A percentile compares a stretch with the other conserved stretches of the same genome.
These are phyloP conservation scores for Stratiomys singularior DNA, from an alignment of 2,888 invertebrate genomes.

Conservation along the genomic window DNA sequence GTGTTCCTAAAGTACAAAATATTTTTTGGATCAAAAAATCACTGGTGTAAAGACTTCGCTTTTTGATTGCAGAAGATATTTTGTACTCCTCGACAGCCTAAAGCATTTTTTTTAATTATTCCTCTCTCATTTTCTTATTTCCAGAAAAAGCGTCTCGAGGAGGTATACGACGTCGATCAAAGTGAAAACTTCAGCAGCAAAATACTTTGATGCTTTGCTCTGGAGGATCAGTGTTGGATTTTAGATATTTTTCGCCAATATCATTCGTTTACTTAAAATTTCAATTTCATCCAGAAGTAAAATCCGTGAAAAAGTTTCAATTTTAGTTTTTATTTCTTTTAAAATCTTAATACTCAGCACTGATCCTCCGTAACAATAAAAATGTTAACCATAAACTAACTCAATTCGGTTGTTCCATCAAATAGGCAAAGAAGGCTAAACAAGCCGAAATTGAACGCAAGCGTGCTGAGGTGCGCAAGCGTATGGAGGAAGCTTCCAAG, in stretches of 20 bases:
- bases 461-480: constrained; percentile 98
- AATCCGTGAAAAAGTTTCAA: too few relatives aligned
- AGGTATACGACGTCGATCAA: constrained; percentile 70
- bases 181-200: neutral
- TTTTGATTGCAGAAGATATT: too few relatives aligned
- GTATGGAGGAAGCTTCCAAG: constrained; percentile 98
- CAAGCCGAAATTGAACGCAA: constrained; percentile 98
- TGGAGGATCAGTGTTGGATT: too few relatives aligned
- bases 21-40: too few relatives aligned
- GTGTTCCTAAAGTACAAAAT: too few relatives aligned
- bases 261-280: too few relatives aligned
- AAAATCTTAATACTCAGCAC: neutral
- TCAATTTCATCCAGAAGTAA: too few relatives aligned
- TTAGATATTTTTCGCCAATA: too few relatives aligned
- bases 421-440: constrained; percentile 95
- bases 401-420: neutral
- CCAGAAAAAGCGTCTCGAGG: constrained; percentile 83
- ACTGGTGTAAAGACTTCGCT: too few relatives aligned
- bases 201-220: neutral
- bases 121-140: constrained; percentile 61
- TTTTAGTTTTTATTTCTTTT: too few relatives aligned
- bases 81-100: too few relatives aligned
- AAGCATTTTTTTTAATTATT: neutral
- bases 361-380: neutral
- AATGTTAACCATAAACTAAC: neutral